Base-by-base conservation (phyloP, 2,797 vertebrate species). In the Hydrocynus forskahlii region DNA sequence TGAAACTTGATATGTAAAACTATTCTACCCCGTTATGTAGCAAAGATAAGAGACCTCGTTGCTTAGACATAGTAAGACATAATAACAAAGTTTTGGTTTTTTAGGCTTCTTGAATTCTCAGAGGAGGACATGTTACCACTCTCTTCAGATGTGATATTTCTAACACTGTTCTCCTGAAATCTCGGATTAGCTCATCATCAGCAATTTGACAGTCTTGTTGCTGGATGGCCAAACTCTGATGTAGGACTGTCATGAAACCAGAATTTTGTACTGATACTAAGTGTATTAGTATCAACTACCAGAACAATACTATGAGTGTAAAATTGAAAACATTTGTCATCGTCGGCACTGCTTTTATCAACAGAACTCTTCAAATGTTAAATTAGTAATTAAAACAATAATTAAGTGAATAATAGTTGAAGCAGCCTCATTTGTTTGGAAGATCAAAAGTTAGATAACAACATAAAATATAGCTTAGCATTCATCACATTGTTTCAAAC, bases 191-290 rank as follows among this genome's bases (percentile, higher is more conserved):
- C 3, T 29, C 29, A 29, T 29, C 3, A 29, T 29, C 29, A 29
- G 29, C 29, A 29, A 60, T 35, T 79, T 71, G 59, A 60, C 45
- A 74, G 59, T 66, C 48, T 16, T 35, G 40, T 23, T n/a, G 23
- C 59, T 38, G n/a, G 25, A 17, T n/a, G 12, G 25, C 45, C 12
- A 2, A 60, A 60, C n/a, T 63, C 60, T 29, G 29, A 29, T 29
- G 29, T 29, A 29, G 29, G 29, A 29, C 29, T 29, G 29, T 29
- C 29, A 29, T 29, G 29, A 29, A 29, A 29, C 29, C 29, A 29
- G 1, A 55, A 55, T 63, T 13, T 29, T 35, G 63, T 14, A 38
- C 25, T 21, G 55, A 59, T 21, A 59, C 55, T 59, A 29, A 3
- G 29, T 29, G 29, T 29, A 29, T 1, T 29, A 29, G 29, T 29